Base-by-base conservation (phyloP, 1,140 invertebrate species). In the Homalodisca vitripennis region DNA sequence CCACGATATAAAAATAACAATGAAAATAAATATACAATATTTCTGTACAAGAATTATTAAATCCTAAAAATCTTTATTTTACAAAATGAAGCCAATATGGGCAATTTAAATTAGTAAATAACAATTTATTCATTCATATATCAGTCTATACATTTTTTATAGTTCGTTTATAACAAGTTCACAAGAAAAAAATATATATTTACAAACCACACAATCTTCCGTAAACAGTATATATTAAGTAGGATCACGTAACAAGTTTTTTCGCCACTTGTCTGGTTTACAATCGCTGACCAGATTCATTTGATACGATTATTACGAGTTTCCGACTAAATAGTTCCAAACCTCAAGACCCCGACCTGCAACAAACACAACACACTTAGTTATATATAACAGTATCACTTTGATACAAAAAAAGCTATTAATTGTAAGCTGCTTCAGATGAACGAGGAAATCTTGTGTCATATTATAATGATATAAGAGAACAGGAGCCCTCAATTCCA, bases 1-100 rank as follows among this genome's bases (percentile, higher is more conserved):
- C 27, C 55, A 60, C 55, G 29, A 27, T 60, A 60, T 60, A 60
- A 60, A 60, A 60, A 60, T 26, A 60, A 27, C 55, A 60, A 60
- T 26, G 55, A 60, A 60, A 60, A 60, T 60, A 60, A 60, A 60
- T 60, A 60, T 60, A 60, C 55, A 60, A 60, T 27, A 27, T 60
- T 22, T 60, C 55, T 60, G 29, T 60, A 60, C 55, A 60, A 26
- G 3, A 20, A 60, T 60, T 24, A 22, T 60, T 22, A 60, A 26
- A 27, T 60, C 26, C 55, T 60, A 60, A 60, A 60, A 60, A 27
- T 60, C 55, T 60, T 60, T 26, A 60, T 26, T 60, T 60, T 60
- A 60, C 55, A 60, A 60, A 60, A 60, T 60, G 26, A 60, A 27
- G 27, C 55, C 55, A 60, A 60, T 60, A 60, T 27, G 27, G 55